phyloP scores from a whole-genome alignment of 1,140 invertebrate genomes.

The Drosophila pruinosa region DNA sequence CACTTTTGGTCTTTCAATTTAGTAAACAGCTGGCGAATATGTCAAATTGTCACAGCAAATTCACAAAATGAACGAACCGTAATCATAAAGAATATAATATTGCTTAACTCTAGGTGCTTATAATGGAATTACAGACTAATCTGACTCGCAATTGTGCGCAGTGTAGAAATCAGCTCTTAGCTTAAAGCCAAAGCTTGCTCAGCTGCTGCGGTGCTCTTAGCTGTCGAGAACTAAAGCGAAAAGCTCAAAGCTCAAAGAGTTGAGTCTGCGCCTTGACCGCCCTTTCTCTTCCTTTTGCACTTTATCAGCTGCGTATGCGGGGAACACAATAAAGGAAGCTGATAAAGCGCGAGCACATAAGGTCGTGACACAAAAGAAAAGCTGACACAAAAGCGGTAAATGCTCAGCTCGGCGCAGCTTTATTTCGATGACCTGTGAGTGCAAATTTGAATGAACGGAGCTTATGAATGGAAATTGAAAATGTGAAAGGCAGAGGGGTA shows the following conservation, averaged over 20 bases:
- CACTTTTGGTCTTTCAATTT: conserved; percentile 52
- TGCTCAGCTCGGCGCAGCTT: conserved; percentile 24
- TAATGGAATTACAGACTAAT: conserved; percentile 20
- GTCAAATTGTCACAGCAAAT: conserved; percentile 37
- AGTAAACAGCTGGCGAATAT: conserved; percentile 54
- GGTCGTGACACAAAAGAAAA: conserved; percentile 19
- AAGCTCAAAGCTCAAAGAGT: conserved; percentile 13
- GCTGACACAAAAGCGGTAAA: conserved; percentile 11
- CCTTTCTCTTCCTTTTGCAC: not conserved
- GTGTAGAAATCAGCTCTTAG: conserved; percentile 42
- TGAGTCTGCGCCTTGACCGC: not conserved
- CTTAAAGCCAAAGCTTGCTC: conserved; percentile 24
- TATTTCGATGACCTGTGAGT: conserved; percentile 11
- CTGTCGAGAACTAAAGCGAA: not conserved
- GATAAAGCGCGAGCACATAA: conserved; percentile 45
- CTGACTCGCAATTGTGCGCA: conserved; percentile 38
- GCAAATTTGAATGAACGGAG: conserved; percentile 14
- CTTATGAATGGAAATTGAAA: conserved; percentile 12
- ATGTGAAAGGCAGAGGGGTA: not conserved
- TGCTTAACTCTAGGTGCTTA: conserved; percentile 5
- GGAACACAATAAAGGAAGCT: conserved; percentile 60
- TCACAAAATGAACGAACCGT: conserved; percentile 18
- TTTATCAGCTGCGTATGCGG: conserved; percentile 54
- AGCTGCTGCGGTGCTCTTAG: conserved; percentile 10
- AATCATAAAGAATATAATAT: conserved; percentile 38